Percentiles rank a stretch among this genome's conserved stretches.
phyloP scores from a whole-genome alignment of 1,140 invertebrate species.

The Papilio aristodemus region DNA sequence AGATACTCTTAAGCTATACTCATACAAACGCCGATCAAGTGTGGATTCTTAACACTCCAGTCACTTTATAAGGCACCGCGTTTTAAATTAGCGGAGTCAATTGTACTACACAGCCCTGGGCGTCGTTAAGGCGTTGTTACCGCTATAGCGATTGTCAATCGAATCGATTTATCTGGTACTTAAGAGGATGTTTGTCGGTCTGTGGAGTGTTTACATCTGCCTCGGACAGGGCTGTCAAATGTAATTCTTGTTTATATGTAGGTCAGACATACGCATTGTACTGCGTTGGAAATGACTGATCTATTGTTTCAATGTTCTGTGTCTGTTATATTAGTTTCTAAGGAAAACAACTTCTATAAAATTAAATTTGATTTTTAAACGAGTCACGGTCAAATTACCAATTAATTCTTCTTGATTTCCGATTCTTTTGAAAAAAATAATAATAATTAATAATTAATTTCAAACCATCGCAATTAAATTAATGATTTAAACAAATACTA shows the following conservation, averaged over 20 bases:
- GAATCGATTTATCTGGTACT: constrained; percentile 70
- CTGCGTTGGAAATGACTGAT: background rate
- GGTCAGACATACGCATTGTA: background rate
- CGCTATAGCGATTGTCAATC: constrained; percentile 65
- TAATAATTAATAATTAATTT: too few relatives aligned
- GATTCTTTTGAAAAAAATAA: too few relatives aligned
- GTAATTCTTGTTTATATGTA: constrained; percentile 15
- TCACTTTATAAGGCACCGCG: constrained; percentile 71
- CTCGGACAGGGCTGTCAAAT: constrained; percentile 27
- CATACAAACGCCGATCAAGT: constrained; percentile 77
- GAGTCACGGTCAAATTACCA: too few relatives aligned
- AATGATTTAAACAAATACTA: too few relatives aligned
- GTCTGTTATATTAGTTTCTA: background rate
- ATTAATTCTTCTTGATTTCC: too few relatives aligned
- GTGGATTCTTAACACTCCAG: constrained; percentile 70
- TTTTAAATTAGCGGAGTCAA: constrained; percentile 74
- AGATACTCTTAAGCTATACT: constrained; percentile 56
- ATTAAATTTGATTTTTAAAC: too few relatives aligned
- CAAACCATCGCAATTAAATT: too few relatives aligned
- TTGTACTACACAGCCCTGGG: constrained; percentile 62
- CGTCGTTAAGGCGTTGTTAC: constrained; percentile 56
- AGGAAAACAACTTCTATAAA: too few relatives aligned
- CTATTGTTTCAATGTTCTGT: background rate
- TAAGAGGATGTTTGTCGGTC: constrained; percentile 56
- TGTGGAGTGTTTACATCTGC: constrained; percentile 53